Evolutionary conservation across 2,797 vertebrate species (phyloP), one percentile per base, ranked within the genome.

Genomic region (Spinus olivaceus): DNA sequence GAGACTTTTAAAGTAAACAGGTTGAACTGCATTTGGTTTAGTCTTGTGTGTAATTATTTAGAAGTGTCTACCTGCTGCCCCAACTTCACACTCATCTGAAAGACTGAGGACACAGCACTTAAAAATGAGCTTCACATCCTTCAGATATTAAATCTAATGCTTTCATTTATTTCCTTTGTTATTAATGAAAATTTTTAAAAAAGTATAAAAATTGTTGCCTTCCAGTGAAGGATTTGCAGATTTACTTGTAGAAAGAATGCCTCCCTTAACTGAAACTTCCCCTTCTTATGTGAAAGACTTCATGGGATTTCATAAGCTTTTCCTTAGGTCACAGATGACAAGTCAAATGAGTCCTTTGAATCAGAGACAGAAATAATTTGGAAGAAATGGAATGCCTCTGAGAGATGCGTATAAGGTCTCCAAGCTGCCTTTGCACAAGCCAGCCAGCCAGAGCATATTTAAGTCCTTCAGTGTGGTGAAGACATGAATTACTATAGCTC

Each of bases 21-120:
- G 39, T 88, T 91, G 37, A 79, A 63, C n/a, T 86, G 37, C 30
- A n/a, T 87, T 93, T 80, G 59, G n/a, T 84, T 92, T 84, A 79
- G 57, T 47, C 11, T 81, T 81, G n/a, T 83, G 56, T 47, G 63
- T 88, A 65, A 61, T 88, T 95, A 76, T 69, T 91, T 79, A 25
- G 16, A 76, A 74, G 51, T 41, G 24, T 88, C 33, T 76, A 4
- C 49, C 39, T 86, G 10, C 60, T 93, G 65, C 17, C 50, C 7
- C 30, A 69, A 1, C 28, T 88, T 30, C 20, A 32, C 27, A 10
- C 13, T 30, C 41, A 3, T 61, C 49, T 83, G 69, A 61, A 90
- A 72, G 65, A 42, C 17, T 61, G 33, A 57, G 35, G 67, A 46
- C 19, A 33, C 3, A 51, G 25, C 18, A 57, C 35, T 84, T 76